These are phyloP conservation scores for Stegastes partitus DNA, from an alignment of 2,113 vertebrate species.

Conservation along the genomic window DNA sequence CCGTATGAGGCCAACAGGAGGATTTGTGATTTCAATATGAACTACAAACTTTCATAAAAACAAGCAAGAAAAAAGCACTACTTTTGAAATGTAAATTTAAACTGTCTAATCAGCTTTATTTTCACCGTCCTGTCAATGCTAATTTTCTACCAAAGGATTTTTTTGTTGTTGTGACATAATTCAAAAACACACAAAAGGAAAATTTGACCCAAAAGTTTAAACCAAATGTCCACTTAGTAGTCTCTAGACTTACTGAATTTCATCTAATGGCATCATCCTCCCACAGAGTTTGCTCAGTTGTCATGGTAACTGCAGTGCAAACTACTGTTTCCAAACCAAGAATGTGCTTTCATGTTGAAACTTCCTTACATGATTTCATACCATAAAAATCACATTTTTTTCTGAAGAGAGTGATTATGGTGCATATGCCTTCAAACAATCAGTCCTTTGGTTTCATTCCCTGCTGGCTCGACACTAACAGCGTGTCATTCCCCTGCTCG, in stretches of 20 bases:
- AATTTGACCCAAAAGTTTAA: too few relatives aligned
- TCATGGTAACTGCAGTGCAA: background rate
- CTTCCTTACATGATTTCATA: background rate
- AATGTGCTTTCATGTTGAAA: background rate
- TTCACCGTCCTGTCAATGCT: background rate
- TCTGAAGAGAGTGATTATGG: too few relatives aligned
- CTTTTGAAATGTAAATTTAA: background rate
- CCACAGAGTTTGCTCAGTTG: background rate
- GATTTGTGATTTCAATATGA: conserved; percentile 13
- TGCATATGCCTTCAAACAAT: too few relatives aligned
- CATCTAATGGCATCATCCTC: background rate
- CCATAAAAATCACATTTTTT: too few relatives aligned
- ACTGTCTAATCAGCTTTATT: background rate
- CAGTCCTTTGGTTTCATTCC: too few relatives aligned
- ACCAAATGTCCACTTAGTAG: too few relatives aligned
- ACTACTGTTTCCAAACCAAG: background rate
- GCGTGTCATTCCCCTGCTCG: too few relatives aligned
- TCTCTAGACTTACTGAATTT: too few relatives aligned
- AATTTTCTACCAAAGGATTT: too few relatives aligned
- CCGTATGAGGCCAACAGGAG: background rate
- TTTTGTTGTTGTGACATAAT: too few relatives aligned
- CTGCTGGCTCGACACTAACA: too few relatives aligned
- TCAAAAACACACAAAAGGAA: too few relatives aligned
- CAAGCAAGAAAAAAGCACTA: conserved; percentile 13
- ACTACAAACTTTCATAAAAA: conserved; percentile 15